These are phyloP conservation scores for Aphaenogaster rudis DNA, from an alignment of 1,140 invertebrate genomes.

Conservation along the genomic window DNA sequence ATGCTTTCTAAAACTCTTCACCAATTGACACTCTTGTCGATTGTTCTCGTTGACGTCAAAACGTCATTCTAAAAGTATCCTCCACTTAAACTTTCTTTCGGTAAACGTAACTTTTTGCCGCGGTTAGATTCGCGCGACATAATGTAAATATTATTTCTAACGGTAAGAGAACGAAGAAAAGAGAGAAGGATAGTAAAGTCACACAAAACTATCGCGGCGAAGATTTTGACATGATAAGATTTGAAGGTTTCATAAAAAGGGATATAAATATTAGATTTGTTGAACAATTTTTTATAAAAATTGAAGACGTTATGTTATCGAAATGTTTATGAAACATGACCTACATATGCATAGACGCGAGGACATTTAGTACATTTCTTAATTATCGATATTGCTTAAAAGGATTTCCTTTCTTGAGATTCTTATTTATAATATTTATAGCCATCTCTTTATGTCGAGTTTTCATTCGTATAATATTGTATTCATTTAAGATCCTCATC, in stretches of 20 bases:
- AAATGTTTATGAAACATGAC: background rate
- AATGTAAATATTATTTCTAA: constrained; percentile 33
- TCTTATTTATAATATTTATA: background rate
- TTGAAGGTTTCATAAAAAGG: background rate
- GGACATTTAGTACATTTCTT: background rate
- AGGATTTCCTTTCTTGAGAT: background rate
- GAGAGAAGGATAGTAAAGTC: constrained; percentile 15
- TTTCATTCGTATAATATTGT: background rate
- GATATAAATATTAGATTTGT: background rate
- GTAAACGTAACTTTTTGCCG: background rate
- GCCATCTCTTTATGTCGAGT: background rate
- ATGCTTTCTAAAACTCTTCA: background rate
- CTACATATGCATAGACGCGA: background rate
- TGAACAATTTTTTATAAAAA: background rate
- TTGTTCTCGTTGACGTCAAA: background rate
- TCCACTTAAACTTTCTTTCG: background rate
- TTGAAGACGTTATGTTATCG: background rate
- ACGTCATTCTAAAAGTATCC: background rate
- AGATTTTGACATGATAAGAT: constrained; percentile 11
- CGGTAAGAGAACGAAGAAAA: background rate
- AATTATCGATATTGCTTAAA: background rate
- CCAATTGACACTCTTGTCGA: background rate
- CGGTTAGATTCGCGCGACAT: background rate
- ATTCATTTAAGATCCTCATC: background rate
- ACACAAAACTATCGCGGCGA: background rate